These are phyloP conservation scores for Brienomyrus longianalis DNA, from an alignment of 2,113 vertebrate species.

Conservation along the genomic window DNA sequence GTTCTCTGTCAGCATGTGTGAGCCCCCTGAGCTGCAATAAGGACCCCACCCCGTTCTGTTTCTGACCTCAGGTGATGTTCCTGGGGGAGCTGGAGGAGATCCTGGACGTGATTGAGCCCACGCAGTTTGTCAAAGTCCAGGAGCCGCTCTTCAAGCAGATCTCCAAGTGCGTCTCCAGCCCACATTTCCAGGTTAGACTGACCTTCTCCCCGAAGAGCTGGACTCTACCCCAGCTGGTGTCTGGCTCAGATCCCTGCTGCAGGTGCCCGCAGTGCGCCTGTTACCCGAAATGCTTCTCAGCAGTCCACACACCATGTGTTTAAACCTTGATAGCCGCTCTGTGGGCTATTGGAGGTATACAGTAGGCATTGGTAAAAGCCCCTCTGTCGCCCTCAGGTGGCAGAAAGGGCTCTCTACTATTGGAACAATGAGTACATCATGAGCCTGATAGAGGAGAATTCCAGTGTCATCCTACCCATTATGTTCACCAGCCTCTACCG, in stretches of 20 bases:
- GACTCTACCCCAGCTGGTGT: not conserved
- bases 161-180: constrained; percentile 97
- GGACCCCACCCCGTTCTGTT: not conserved
- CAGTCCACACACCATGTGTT: not conserved
- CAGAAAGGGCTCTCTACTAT: constrained; percentile 94
- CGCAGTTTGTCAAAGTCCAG: constrained; percentile 97
- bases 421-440: constrained; percentile 99
- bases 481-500: constrained; percentile 98
- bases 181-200: constrained; percentile 89
- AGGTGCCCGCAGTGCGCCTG: not conserved
- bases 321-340: not conserved
- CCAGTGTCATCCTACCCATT: constrained; percentile 97
- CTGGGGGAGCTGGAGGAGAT: constrained; percentile 97
- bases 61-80: constrained; percentile 81
- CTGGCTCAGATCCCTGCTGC: not conserved
- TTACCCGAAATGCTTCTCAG: not conserved
- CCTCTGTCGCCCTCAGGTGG: constrained; percentile 64
- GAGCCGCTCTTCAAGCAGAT: constrained; percentile 99
- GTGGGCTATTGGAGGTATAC: not conserved
- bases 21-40: not conserved
- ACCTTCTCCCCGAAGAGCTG: not conserved
- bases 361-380: constrained; percentile 7
- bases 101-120: constrained; percentile 95
- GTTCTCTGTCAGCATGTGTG: not conserved
- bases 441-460: constrained; percentile 99